These are phyloP conservation scores for Toxotes jaculatrix DNA, from an alignment of 2,113 vertebrate species.

Conservation along the genomic window DNA sequence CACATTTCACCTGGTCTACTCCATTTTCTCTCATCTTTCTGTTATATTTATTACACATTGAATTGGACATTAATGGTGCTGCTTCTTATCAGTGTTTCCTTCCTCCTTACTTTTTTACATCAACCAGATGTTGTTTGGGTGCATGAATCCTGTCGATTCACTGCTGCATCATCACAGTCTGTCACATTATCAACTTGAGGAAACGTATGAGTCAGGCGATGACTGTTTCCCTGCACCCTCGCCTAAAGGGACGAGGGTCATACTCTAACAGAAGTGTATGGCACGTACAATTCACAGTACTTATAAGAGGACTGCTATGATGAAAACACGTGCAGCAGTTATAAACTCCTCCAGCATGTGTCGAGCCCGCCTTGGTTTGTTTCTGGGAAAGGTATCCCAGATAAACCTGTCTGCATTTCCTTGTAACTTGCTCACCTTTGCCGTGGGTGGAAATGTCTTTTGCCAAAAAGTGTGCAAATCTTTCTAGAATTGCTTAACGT, in stretches of 20 bases:
- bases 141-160: conserved; percentile 56
- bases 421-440: background rate
- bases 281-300: conserved; percentile 17
- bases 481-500: conserved; percentile 21
- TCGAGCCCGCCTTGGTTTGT: background rate
- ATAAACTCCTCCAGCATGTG: conserved; percentile 6
- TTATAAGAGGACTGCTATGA: conserved; percentile 44
- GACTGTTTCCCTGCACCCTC: conserved; percentile 59
- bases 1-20: conserved; percentile 32
- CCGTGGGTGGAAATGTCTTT: conserved; percentile 6
- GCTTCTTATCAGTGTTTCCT: conserved; percentile 33
- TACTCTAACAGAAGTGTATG: conserved; percentile 22
- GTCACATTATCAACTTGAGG: conserved; percentile 17
- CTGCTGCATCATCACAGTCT: conserved; percentile 57
- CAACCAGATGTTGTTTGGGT: conserved; percentile 68
- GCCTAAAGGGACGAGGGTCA: conserved; percentile 49
- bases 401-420: conserved; percentile 33
- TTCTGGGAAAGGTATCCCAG: conserved; percentile 9
- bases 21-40: background rate
- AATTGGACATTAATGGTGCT: background rate
- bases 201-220: conserved; percentile 63
- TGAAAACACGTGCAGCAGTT: conserved; percentile 11
- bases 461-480: conserved; percentile 30
- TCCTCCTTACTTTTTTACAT: conserved; percentile 15
- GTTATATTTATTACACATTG: conserved; percentile 19